Evolutionary conservation across 2,797 vertebrate genomes (phyloP).

Genomic region (Decapterus maruadsi): DNA sequence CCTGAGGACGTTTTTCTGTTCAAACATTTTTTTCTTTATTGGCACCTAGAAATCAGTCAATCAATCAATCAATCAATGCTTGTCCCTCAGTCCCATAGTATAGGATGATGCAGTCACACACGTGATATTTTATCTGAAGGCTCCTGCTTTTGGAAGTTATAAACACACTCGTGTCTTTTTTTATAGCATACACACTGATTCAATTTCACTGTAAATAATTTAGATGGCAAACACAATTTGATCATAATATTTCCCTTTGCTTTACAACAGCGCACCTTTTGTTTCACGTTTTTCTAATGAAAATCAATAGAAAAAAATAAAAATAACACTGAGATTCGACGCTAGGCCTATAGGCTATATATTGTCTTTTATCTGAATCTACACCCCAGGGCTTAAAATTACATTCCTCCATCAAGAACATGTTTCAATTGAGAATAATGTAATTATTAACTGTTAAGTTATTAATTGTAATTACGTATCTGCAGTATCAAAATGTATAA

Average conservation of each 20-base stretch:
- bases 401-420: neutral
- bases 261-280: neutral
- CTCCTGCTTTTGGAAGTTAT: neutral
- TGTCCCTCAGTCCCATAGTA: neutral
- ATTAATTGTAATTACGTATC: neutral
- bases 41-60: slow-evolving; percentile 17
- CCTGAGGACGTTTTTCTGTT: neutral
- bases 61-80: neutral
- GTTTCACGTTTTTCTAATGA: neutral
- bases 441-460: neutral
- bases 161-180: neutral
- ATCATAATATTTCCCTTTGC: neutral
- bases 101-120: neutral
- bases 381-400: neutral
- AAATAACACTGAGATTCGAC: too few species aligned
- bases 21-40: slow-evolving; percentile 85
- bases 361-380: neutral
- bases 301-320: neutral
- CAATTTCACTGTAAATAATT: neutral
- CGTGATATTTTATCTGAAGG: neutral
- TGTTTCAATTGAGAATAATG: neutral
- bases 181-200: neutral
- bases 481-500: neutral
- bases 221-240: neutral
- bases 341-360: too few species aligned